These are phyloP conservation scores for Gasterosteus nipponicus DNA, from an alignment of 2,113 vertebrate genomes.

Conservation along the genomic window DNA sequence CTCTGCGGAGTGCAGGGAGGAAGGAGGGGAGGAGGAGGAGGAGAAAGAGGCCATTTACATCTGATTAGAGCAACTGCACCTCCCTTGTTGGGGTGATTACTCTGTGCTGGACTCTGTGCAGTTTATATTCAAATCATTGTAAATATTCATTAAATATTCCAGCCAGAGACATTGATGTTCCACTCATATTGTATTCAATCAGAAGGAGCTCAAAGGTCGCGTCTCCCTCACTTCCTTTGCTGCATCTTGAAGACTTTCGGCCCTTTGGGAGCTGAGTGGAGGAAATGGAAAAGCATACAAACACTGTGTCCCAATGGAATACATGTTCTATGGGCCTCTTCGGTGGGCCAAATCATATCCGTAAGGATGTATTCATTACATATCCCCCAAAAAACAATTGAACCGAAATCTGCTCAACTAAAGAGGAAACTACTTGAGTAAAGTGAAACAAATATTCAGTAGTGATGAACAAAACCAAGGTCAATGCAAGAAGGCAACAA, in stretches of 20 bases:
- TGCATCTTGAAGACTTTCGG: background rate
- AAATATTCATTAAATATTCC: background rate
- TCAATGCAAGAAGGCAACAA: background rate
- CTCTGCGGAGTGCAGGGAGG: constrained; percentile 42
- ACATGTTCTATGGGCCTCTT: background rate
- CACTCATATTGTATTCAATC: constrained; percentile 10
- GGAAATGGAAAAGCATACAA: constrained; percentile 63
- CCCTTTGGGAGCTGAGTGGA: constrained; percentile 55
- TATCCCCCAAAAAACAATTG: background rate
- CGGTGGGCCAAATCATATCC: background rate
- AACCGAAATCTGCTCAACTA: background rate
- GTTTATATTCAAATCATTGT: constrained; percentile 13
- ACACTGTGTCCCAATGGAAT: constrained; percentile 40
- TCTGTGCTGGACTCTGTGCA: constrained; percentile 11
- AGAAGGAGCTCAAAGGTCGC: background rate
- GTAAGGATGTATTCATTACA: background rate
- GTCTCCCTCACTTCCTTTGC: constrained; percentile 32
- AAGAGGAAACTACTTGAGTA: background rate
- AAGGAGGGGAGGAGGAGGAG: constrained; percentile 38
- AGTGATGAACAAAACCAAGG: background rate
- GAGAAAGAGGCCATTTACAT: constrained; percentile 60
- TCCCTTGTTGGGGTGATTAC: constrained; percentile 34
- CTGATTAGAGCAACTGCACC: constrained; percentile 51
- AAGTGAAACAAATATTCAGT: background rate
- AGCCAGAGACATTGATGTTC: background rate